Evolutionary conservation across 2,888 invertebrate genomes (phyloP).

Genomic region (Pseudoips prasinana): DNA sequence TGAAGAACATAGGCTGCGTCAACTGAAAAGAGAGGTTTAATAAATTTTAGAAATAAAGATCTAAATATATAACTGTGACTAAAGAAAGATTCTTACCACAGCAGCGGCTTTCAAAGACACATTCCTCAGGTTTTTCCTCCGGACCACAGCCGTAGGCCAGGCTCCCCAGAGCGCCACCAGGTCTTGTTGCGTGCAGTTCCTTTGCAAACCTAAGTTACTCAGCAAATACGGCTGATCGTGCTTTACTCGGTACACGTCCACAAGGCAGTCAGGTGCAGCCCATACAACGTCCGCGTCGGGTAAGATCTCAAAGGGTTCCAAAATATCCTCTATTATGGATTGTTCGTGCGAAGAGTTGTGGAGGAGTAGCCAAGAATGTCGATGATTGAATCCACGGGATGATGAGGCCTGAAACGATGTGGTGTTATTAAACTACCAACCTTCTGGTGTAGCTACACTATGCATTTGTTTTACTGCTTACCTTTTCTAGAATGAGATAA

Average conservation of each 20-base stretch:
- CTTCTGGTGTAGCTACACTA: no score
- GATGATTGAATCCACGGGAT: slow-evolving; percentile 54
- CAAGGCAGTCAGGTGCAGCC: slow-evolving; percentile 37
- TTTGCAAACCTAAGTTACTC: slow-evolving; percentile 32
- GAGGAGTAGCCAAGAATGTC: slow-evolving; percentile 61
- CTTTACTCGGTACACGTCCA: slow-evolving; percentile 57
- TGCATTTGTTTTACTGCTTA: slow-evolving; percentile 12
- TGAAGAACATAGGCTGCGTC: slow-evolving; percentile 55
- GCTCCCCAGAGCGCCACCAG: slow-evolving; percentile 40
- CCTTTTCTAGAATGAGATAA: slow-evolving; percentile 34
- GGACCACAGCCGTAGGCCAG: slow-evolving; percentile 42
- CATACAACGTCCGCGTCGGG: slow-evolving; percentile 64
- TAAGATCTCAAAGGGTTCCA: slow-evolving; percentile 40
- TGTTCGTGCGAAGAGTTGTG: slow-evolving; percentile 36
- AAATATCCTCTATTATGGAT: slow-evolving; percentile 26
- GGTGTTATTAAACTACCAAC: no score
- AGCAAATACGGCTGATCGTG: slow-evolving; percentile 33
- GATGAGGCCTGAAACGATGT: slow-evolving; percentile 54
- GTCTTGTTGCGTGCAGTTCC: slow-evolving; percentile 19
- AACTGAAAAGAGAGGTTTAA: slow-evolving; percentile 39
- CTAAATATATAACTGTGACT: no score
- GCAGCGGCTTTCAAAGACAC: slow-evolving; percentile 47
- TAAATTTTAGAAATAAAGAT: no score
- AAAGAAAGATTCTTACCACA: slow-evolving; percentile 53
- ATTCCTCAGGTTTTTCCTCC: slow-evolving; percentile 53